Base-by-base conservation (phyloP, 2,888 invertebrate species). In the Leucophenga montana region DNA sequence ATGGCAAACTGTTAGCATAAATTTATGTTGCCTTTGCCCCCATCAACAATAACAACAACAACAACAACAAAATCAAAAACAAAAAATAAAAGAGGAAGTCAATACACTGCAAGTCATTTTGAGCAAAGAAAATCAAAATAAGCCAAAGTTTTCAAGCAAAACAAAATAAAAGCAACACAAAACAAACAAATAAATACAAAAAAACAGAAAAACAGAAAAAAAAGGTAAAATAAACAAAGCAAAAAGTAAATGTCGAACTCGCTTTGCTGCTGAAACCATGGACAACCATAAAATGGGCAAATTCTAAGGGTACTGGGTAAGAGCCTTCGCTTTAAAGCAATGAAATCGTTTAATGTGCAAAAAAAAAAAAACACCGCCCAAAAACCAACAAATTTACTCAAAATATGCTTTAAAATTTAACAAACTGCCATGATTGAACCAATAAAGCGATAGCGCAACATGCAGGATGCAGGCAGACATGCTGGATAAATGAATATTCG, bases 1-100 rank as follows among this genome's bases (percentile, higher is more conserved):
- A 82, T 82, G 83, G 82, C 76, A 76, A 82, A 79, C 81, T 81
- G 82, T 82, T 82, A 83, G 79, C 83, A 81, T 81, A 83, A 83
- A 83, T 80, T 82, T 83, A 76, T 74, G 78, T 78, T 76, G 71
- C 75, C 68, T 70, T 69, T 65, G 31, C 68, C 68, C 39, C 59
- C 59, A 18, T 62, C 62, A 22, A 16, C 66, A 59, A 53, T 1
- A 20, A 66, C 13, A 66, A 66, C 59, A 18, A 54, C 62, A 22
- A 16, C 66, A 59, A 53, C 3, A 20, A 66, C 13, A 66, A 66
- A n/a, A n/a, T n/a, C n/a, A n/a, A n/a, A n/a, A n/a, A n/a, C n/a
- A n/a, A 66, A 20, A 66, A 64, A 3, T 27, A 59, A n/a, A n/a
- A 31, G 31, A 9, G 46, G 14, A 1, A 64, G 9, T 20, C 3